phyloP scores from a whole-genome alignment of 2,797 vertebrate genomes.

The Malurus leucopterus region DNA sequence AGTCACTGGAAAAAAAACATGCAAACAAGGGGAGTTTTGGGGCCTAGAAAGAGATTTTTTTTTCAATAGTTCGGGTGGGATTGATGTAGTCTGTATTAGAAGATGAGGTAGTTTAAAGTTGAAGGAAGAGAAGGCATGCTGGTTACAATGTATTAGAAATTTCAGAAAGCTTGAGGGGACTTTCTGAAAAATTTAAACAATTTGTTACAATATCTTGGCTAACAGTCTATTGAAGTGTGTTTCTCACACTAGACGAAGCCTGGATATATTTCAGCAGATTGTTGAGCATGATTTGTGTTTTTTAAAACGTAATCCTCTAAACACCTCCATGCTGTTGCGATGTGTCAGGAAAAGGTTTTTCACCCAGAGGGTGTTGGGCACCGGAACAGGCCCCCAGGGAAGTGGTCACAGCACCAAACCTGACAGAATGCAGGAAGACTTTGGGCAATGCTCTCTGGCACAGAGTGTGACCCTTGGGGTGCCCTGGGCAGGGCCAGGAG shows the following conservation, averaged over 20 bases:
- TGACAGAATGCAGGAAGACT: accelerated
- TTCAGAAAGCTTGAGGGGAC: not conserved
- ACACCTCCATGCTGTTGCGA: not conserved
- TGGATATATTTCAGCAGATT: not conserved
- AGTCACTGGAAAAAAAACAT: not conserved
- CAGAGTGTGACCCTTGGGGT: not conserved
- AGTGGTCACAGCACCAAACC: not conserved
- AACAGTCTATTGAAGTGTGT: accelerated
- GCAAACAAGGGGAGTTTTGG: not conserved
- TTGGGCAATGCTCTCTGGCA: accelerated
- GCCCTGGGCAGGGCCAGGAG: not conserved
- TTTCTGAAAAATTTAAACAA: not conserved
- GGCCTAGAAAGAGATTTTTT: not conserved
- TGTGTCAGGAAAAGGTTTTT: not conserved
- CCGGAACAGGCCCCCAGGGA: not conserved
- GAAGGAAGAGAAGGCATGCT: not conserved
- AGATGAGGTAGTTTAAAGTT: not conserved
- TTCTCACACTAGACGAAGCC: not conserved
- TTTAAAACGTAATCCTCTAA: not conserved
- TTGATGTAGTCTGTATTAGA: not conserved
- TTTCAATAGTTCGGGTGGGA: not conserved
- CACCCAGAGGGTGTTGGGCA: accelerated
- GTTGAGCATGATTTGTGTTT: not conserved
- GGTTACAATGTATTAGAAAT: not conserved
- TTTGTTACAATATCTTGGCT: not conserved